Evolutionary conservation across 2,113 vertebrate genomes (phyloP), one percentile per base, ranked within the genome.

Genomic region (Zeus faber): DNA sequence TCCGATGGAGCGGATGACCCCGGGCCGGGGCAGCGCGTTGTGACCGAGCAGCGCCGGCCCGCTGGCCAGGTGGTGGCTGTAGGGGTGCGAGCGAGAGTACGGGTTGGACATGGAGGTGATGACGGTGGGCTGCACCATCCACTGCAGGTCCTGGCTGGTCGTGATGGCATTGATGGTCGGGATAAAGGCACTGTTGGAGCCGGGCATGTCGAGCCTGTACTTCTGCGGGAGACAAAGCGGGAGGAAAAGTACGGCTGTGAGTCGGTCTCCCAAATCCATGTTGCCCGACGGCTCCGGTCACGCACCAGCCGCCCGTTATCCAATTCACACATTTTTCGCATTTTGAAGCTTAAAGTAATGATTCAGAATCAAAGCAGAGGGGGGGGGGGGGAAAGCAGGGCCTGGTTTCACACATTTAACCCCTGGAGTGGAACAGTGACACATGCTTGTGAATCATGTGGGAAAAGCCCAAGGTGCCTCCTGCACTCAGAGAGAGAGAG

Each of bases 21-120:
- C 97, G 0, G 97, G 96, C 26, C 96, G 89, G 2, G 95, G 89
- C 24, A 98, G 90, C 0, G 93, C 77, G 17, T 94, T 92, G 83
- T 98, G 95, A 0, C 91, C 91, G 0, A 95, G 80, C 22, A 96
- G 86, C 0, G 92, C 92, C 0, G 92, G 90, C 13, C 95, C 87
- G 1, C 91, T 94, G 9, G 90, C 91, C 70, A 97, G 87, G 0
- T 94, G 89, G 17, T 93, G 91, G 80, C 92, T 89, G 58, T 98
- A 98, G 2, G 97, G 94, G 76, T 99, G 94, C 0, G 96, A 91
- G 39, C 96, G 93, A 0, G 94, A 85, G 72, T 97, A 98, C 0
- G 95, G 95, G 82, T 91, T 98, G 51, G 96, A 98, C 96, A 98
- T 98, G 83, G 97, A 99, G 74, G 97, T 99, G 89, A 99, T 99